Evolutionary conservation across 2,113 vertebrate genomes (phyloP).

Genomic region (Phodopus roborovskii): DNA sequence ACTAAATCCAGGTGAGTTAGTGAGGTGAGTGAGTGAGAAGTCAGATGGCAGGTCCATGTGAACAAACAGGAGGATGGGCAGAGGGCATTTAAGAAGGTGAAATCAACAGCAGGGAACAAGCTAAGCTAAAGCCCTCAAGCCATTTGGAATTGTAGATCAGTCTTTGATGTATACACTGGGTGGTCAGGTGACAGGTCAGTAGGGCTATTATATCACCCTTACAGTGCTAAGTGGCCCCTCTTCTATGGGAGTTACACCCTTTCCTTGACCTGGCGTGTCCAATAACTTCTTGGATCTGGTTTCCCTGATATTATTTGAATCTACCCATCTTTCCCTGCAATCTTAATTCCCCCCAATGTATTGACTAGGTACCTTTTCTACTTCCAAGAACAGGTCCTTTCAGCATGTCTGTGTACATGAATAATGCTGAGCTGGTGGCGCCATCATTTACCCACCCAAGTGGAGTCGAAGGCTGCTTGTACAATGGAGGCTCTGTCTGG

Average conservation of each 20-base stretch:
- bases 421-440: neutral
- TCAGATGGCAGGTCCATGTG: neutral
- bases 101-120: neutral
- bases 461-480: neutral
- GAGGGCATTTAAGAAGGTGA: neutral
- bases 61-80: neutral
- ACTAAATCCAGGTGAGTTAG: neutral
- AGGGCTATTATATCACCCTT: neutral
- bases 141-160: neutral
- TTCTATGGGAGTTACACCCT: neutral
- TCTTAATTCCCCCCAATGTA: neutral
- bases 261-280: neutral
- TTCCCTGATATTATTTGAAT: neutral
- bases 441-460: neutral
- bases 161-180: neutral
- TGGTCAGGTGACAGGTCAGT: neutral
- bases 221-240: neutral
- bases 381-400: neutral
- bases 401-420: neutral
- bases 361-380: neutral
- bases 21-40: neutral
- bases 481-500: neutral
- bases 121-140: neutral
- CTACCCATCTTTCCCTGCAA: neutral
- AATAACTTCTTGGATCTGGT: too few relatives aligned